A percentile compares a stretch with the other conserved stretches of the same genome.
phyloP scores from a whole-genome alignment of 2,113 vertebrate genomes.

The Notiomystis cincta region DNA sequence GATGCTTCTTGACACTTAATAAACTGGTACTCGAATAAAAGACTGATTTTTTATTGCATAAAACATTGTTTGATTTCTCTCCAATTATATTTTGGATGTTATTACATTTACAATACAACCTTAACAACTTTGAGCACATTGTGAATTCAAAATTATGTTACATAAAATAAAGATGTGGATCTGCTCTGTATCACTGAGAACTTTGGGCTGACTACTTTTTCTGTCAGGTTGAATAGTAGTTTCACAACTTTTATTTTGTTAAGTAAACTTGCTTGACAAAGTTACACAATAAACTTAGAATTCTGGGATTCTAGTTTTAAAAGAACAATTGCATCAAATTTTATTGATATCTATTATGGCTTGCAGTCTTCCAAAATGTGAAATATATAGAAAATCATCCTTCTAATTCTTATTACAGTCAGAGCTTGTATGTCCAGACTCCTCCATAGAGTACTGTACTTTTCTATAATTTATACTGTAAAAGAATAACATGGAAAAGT shows the following conservation, averaged over 20 bases:
- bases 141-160: not conserved
- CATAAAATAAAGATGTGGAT: not conserved
- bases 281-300: not conserved
- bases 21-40: not conserved
- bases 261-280: not conserved
- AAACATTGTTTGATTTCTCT: not conserved
- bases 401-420: not conserved
- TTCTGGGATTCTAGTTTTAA: not conserved
- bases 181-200: not conserved
- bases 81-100: not conserved
- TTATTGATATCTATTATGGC: not conserved
- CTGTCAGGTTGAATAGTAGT: not conserved
- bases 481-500: not conserved
- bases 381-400: not conserved
- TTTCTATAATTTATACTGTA: not conserved
- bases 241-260: not conserved
- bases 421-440: not conserved
- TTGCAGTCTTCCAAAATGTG: not conserved
- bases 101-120: not conserved
- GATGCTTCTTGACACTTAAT: not conserved
- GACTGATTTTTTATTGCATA: not conserved
- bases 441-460: fast-evolving
- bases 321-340: not conserved
- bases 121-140: not conserved
- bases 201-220: not conserved